These are phyloP conservation scores for Bergia sp. DNA, from an alignment of 92 coral and sea anemone genomes.

Conservation along the genomic window DNA sequence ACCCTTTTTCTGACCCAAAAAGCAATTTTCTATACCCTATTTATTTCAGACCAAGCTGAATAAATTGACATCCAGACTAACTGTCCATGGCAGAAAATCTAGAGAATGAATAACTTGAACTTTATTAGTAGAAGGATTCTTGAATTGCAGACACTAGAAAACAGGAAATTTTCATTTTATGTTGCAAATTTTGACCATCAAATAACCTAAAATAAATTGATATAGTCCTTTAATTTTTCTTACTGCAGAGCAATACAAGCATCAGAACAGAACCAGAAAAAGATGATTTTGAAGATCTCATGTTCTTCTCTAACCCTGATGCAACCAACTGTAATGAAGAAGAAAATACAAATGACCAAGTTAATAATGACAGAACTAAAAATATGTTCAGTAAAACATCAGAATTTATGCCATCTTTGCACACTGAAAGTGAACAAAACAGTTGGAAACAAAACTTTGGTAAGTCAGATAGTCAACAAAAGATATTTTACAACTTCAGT, in stretches of 20 bases:
- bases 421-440: neutral
- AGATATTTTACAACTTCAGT: neutral
- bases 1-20: neutral
- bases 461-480: neutral
- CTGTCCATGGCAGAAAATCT: too few species aligned
- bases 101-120: too few species aligned
- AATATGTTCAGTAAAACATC: neutral
- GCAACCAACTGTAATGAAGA: constrained; percentile 11
- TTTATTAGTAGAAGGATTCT: too few species aligned
- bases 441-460: neutral
- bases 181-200: neutral
- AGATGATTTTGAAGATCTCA: constrained; percentile 39
- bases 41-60: too few species aligned
- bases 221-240: neutral
- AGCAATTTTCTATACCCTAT: neutral
- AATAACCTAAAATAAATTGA: neutral
- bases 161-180: too few species aligned
- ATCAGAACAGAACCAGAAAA: neutral
- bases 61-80: too few species aligned
- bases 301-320: constrained; percentile 18
- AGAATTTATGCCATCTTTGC: neutral
- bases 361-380: neutral
- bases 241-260: constrained; percentile 10
- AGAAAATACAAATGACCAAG: neutral
- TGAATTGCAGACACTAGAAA: too few species aligned